These are phyloP conservation scores for Takifugu ocellatus DNA, from an alignment of 2,797 vertebrate genomes.

Conservation along the genomic window DNA sequence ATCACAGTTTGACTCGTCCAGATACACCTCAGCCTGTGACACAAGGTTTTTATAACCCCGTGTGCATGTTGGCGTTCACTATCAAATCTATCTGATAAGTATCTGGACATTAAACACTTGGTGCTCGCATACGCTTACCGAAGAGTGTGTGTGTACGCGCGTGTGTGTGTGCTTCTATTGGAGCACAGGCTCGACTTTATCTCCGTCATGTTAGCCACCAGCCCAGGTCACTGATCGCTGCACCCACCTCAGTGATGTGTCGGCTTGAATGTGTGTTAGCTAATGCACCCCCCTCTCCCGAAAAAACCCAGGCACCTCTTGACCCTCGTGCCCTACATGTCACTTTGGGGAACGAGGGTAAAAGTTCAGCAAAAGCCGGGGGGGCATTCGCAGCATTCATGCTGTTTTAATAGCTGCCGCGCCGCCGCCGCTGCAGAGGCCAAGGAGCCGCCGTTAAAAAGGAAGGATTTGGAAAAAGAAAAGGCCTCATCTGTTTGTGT, in stretches of 20 bases:
- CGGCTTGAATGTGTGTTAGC: conserved; percentile 15
- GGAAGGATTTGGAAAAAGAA: conserved; percentile 60
- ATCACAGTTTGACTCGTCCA: conserved; percentile 79
- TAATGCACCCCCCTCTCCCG: background rate
- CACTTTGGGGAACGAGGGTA: conserved; percentile 56
- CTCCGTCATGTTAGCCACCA: conserved; percentile 28
- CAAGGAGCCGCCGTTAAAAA: conserved; percentile 64
- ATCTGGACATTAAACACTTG: conserved; percentile 68
- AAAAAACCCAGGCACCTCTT: conserved; percentile 14
- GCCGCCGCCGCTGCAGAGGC: conserved; percentile 62
- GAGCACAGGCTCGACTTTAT: conserved; percentile 21
- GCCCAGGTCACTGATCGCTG: conserved; percentile 23
- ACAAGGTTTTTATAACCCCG: conserved; percentile 53
- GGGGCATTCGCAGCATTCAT: conserved; percentile 44
- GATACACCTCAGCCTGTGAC: conserved; percentile 75
- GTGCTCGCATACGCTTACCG: conserved; percentile 20
- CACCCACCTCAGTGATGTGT: background rate
- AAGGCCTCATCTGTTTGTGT: conserved; percentile 61
- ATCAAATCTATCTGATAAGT: conserved; percentile 62
- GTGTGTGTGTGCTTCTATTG: conserved; percentile 10
- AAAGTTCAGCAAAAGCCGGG: conserved; percentile 61
- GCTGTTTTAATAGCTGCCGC: conserved; percentile 70
- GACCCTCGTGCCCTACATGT: conserved; percentile 31
- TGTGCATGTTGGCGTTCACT: conserved; percentile 46
- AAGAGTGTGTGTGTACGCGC: conserved; percentile 13